Percentiles rank a stretch among this genome's conserved stretches.
phyloP scores from a whole-genome alignment of 2,113 vertebrate species.

The Felis catus region F.catus_Fca126_mat1.0 CM031415.1:196435001-196435500 shows the following conservation, averaged over 20 bases:
- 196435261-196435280: not conserved
- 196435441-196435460: not conserved
- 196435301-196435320: fast-evolving
- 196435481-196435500: not conserved
- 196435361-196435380: not conserved
- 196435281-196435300: not conserved
- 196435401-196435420: not conserved
- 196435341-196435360: not conserved
- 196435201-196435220: not conserved
- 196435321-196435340: not conserved
- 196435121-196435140: not conserved
- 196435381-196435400: not conserved
- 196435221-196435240: not conserved
- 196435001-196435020: not conserved
- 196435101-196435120: not conserved
- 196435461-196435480: conserved; percentile 15
- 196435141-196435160: not conserved
- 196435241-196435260: fast-evolving
- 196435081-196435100: not conserved
- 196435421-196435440: not conserved
- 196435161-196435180: not conserved
- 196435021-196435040: not conserved
- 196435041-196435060: not conserved
- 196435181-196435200: not conserved
- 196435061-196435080: not conserved